Evolutionary conservation across 2,888 invertebrate species (phyloP).

Genomic region (Caenorhabditis parvicauda): DNA sequence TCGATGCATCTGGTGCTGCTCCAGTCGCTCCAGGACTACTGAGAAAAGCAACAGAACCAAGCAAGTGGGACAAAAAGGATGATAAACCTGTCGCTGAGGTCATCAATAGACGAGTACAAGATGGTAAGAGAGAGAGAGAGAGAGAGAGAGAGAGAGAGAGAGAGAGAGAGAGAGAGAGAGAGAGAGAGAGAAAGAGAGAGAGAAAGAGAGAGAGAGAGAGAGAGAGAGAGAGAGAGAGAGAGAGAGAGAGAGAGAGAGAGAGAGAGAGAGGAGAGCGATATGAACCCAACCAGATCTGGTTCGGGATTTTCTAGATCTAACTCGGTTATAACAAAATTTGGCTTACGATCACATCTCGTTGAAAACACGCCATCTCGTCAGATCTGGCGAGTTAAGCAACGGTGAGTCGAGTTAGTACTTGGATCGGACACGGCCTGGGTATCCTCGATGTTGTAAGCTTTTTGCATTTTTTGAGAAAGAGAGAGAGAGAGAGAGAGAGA

Average conservation of each 20-base stretch:
- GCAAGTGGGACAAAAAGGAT: constrained; percentile 59
- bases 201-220: not conserved
- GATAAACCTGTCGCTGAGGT: constrained; percentile 52
- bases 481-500: no score
- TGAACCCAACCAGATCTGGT: no score
- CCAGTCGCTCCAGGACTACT: constrained; percentile 30
- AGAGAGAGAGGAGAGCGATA: constrained; percentile 1
- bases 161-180: constrained; percentile 4
- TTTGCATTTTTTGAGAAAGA: not conserved
- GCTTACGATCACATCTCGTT: constrained; percentile 10
- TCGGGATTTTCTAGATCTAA: not conserved
- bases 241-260: not conserved
- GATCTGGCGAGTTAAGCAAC: no score
- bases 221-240: constrained; percentile 1
- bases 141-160: constrained; percentile 1
- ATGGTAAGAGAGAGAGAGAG: no score
- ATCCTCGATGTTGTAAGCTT: no score
- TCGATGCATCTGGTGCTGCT: constrained; percentile 72
- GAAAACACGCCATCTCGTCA: no score
- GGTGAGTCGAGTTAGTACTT: no score
- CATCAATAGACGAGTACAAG: constrained; percentile 49
- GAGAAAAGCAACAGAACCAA: constrained; percentile 36
- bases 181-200: not conserved
- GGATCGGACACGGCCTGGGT: no score
- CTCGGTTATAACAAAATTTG: constrained; percentile 1